Evolutionary conservation across 92 coral and sea anemone genomes (phyloP).

Genomic region (Phenganax marumi): DNA sequence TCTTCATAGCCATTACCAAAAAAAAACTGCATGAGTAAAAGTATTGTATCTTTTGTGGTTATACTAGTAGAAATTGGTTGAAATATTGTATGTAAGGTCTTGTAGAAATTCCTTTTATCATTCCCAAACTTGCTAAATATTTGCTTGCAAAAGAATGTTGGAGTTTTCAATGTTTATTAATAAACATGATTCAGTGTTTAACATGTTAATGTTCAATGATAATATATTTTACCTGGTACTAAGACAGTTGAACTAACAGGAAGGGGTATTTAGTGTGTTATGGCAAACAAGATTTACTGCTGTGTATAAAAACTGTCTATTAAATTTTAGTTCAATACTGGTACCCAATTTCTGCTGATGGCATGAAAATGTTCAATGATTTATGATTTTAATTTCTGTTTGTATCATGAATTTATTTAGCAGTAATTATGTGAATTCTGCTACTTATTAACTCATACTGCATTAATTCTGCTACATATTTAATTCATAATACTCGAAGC

Average conservation of each 20-base stretch:
- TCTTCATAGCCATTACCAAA: not conserved
- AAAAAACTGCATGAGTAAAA: not conserved
- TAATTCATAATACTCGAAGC: not conserved
- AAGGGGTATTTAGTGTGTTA: not conserved
- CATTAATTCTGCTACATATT: no score
- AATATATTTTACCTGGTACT: not conserved
- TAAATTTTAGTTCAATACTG: conserved; percentile 4
- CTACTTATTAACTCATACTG: not conserved
- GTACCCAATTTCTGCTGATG: conserved; percentile 7
- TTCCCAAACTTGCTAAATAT: conserved; percentile 3
- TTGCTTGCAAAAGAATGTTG: conserved; percentile 3
- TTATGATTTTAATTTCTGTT: not conserved
- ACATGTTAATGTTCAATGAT: not conserved
- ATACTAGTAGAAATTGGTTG: not conserved
- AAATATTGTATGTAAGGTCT: not conserved
- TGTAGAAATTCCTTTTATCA: conserved; percentile 7
- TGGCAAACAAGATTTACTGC: no score
- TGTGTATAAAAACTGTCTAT: no score
- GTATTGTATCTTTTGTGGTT: not conserved
- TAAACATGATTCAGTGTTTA: not conserved
- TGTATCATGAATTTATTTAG: not conserved
- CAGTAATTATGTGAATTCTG: conserved; percentile 1
- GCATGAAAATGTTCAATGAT: not conserved
- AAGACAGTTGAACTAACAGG: not conserved
- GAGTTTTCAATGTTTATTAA: conserved; percentile 13